Conservation (phyloP, 2,113 vertebrate genomes). For the Microcebus murinus region DNA sequence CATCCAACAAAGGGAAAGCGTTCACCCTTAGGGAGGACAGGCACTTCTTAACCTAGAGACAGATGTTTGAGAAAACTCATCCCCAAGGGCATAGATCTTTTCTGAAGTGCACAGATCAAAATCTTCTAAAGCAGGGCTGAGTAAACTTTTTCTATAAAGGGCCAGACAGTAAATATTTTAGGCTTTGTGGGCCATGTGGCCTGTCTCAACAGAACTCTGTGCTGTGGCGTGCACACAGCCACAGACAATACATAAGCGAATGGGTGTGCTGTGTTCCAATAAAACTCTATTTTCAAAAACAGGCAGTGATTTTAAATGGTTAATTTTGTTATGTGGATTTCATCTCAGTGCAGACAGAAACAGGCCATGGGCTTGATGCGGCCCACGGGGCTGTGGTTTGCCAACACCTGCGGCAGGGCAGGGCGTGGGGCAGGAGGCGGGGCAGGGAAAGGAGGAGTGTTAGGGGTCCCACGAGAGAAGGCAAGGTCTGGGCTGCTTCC, state of each 20-base stretch:
- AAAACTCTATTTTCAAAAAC: conserved; percentile 16
- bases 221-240: fast-evolving
- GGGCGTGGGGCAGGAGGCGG: not conserved
- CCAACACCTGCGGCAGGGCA: not conserved
- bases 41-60: not conserved
- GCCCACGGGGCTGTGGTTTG: no score
- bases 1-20: not conserved
- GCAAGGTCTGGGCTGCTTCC: not conserved
- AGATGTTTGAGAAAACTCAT: not conserved
- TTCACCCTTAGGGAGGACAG: not conserved
- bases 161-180: not conserved
- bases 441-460: not conserved
- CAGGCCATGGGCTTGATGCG: not conserved
- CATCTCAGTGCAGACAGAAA: not conserved
- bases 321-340: conserved; percentile 28
- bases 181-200: not conserved
- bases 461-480: not conserved
- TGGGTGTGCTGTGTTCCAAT: not conserved
- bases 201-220: not conserved
- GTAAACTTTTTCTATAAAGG: not conserved
- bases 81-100: not conserved
- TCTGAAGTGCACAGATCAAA: not conserved
- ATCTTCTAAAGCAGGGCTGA: not conserved
- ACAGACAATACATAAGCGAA: not conserved
- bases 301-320: not conserved